Evolutionary conservation across 2,113 vertebrate species (phyloP).

Genomic region (Indicator indicator): DNA sequence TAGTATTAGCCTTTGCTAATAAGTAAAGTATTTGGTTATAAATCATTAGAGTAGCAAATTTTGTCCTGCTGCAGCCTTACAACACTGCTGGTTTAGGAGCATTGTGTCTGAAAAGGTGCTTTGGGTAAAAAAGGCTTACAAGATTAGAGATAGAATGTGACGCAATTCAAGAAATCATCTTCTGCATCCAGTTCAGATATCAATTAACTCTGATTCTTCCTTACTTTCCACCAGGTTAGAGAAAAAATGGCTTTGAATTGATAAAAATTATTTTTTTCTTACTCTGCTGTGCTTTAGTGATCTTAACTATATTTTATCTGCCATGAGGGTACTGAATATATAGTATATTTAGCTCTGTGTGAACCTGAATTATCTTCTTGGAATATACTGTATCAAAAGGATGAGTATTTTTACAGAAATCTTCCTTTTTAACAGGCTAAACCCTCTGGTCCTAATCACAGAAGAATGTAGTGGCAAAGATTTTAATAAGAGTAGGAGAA

Average conservation of each 20-base stretch:
- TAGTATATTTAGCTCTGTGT: constrained; percentile 18
- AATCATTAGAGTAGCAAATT: constrained; percentile 45
- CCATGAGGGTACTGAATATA: background rate
- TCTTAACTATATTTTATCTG: constrained; percentile 25
- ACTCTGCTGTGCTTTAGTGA: background rate
- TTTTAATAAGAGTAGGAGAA: background rate
- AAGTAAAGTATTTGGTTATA: constrained; percentile 40
- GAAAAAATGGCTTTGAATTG: constrained; percentile 39
- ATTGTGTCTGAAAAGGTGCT: background rate
- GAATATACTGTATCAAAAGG: constrained; percentile 42
- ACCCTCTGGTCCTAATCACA: constrained; percentile 12
- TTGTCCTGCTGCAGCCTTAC: background rate
- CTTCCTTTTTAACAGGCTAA: constrained; percentile 16
- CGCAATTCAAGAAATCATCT: constrained; percentile 19
- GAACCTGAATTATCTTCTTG: constrained; percentile 46
- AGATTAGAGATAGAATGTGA: constrained; percentile 17
- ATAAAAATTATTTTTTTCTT: constrained; percentile 49
- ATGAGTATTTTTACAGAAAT: constrained; percentile 26
- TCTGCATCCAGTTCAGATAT: constrained; percentile 14
- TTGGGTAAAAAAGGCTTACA: constrained; percentile 28
- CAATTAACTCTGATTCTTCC: constrained; percentile 39
- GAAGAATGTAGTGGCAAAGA: background rate
- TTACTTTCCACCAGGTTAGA: constrained; percentile 56
- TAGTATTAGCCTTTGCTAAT: constrained; percentile 47
- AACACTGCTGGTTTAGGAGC: background rate